Base-by-base conservation (phyloP, 2,888 invertebrate genomes). In the Luperina nickerlii region DNA sequence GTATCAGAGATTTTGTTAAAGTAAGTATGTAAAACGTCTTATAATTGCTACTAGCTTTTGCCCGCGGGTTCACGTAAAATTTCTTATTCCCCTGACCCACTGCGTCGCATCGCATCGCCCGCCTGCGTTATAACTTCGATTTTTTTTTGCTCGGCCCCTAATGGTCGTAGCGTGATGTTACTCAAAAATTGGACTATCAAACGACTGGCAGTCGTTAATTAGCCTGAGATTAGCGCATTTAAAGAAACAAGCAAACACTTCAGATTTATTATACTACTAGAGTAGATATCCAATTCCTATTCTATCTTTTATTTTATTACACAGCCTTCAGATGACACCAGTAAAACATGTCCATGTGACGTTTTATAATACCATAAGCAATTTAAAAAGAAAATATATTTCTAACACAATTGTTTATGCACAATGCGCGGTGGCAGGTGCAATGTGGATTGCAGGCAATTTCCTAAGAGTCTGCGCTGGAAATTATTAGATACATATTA, bases 381-480 rank as follows among this genome's bases (percentile, higher is more conserved):
- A 57, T 71, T 62, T 83, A 70, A 76, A 84, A 74, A 79, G 66
- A 68, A 66, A 78, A 84, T 68, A 84, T 70, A 72, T 74, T 79
- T 81, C 69, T 70, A 81, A 72, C 60, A 69, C 79, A 87, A 87
- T 81, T 85, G 88, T 89, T 84, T 82, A 81, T 82, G 81, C 87
- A 79, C 88, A 86, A 90, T 90, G 91, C 90, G 73, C 81, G 86
- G 90, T 82, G 88, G 89, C 93, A 93, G 93, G 92, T 89, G 89
- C 88, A 91, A 74, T 77, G 73, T 86, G 88, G 87, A 89, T 87
- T 84, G 90, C 90, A 83, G 84, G 92, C 93, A 92, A 93, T 93
- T 91, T 91, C 85, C 89, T 87, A 87, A 87, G 89, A 89, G 87
- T 90, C 81, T 87, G 73, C 74, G n/a, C 69, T 72, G 76, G 75